Base-by-base conservation (phyloP, 2,888 invertebrate species). In the Drosophila anceps region DNA sequence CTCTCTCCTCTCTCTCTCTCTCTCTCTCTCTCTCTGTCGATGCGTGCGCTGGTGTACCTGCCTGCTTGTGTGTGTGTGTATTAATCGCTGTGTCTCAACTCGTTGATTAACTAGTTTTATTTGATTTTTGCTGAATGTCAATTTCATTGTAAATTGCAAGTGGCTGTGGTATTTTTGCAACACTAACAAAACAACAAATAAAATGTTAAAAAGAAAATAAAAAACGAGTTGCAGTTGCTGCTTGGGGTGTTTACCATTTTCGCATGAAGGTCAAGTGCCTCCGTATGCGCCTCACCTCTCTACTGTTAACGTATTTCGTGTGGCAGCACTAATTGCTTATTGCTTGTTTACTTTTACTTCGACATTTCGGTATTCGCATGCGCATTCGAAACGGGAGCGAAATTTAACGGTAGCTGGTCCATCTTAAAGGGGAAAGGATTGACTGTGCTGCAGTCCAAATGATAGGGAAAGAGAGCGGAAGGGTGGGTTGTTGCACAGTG, bases 51-150 rank as follows among this genome's bases (percentile, higher is more conserved):
- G 46, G 65, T 57, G 46, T 35, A 57, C 15, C 9, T 76, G 62
- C 33, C n/a, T 58, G 29, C 51, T 18, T 59, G 31, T 64, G 27
- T 68, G 44, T 61, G 44, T 64, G 41, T 72, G 69, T 55, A 64
- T 77, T 80, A 81, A 85, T 78, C 78, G 78, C 65, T 61, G 41
- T 66, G 61, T 70, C 64, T 76, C 46, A 70, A 59, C 64, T 50
- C 66, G 68, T 61, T 67, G 81, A 83, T 81, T 85, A 85, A 85
- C 85, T 80, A 78, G 88, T 88, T 84, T 86, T 86, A 69, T 79
- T 84, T 79, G 57, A 79, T 74, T 84, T 84, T 81, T 73, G 74
- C 81, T 83, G 89, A 87, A 87, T 87, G 89, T 88, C 86, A 88
- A 88, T 86, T 84, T 86, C 88, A 82, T 82, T 82, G 85, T 76